Conservation (phyloP, 2,888 invertebrate genomes). For the Caenorhabditis sp. region DNA sequence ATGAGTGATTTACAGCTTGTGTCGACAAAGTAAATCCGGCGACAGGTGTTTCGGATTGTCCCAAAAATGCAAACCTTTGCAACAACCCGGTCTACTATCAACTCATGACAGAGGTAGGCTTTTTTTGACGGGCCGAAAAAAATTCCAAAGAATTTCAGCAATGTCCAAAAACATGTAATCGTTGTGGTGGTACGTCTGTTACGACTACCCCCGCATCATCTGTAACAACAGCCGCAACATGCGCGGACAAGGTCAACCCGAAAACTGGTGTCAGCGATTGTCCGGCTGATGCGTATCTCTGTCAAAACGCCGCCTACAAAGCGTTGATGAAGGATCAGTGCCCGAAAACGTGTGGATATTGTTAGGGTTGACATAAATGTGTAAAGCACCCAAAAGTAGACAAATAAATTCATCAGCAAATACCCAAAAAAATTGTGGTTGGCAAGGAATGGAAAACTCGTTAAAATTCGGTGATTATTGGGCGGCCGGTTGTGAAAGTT, state of each 20-base stretch:
- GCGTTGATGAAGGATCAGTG: constrained; percentile 44
- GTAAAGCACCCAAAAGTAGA: no score
- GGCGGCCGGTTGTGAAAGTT: no score
- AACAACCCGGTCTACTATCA: constrained; percentile 28
- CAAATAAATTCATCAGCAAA: no score
- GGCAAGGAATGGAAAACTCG: no score
- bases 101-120: constrained; percentile 37
- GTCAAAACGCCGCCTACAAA: constrained; percentile 40
- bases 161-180: constrained; percentile 11
- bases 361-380: constrained; percentile 7
- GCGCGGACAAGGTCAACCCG: constrained; percentile 36
- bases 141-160: no score
- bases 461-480: no score
- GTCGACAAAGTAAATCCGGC: constrained; percentile 29
- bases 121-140: no score
- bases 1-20: constrained; percentile 15
- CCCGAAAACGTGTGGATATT: constrained; percentile 48
- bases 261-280: constrained; percentile 41
- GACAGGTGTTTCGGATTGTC: constrained; percentile 32
- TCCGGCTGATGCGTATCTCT: constrained; percentile 34
- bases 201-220: not conserved
- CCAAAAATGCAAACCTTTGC: constrained; percentile 27
- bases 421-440: no score
- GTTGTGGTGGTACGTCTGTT: not conserved
- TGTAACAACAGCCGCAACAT: not conserved